Percentiles rank a stretch among this genome's conserved stretches.
These are phyloP conservation scores for Glyptemys insculpta DNA, from an alignment of 2,797 vertebrate species.

Conservation along the genomic window DNA sequence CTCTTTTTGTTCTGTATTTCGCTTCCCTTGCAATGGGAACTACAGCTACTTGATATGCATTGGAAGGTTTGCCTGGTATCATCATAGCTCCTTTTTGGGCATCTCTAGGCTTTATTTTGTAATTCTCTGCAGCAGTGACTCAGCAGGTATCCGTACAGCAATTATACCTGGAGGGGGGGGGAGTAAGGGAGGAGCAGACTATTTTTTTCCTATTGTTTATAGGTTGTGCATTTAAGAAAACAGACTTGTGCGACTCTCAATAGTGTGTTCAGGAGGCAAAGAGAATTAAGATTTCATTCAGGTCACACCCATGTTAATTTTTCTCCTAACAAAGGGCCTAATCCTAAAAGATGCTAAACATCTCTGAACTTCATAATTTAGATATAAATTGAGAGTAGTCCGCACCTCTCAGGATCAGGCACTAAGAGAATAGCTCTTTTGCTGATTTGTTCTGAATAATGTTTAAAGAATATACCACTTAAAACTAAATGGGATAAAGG, in stretches of 20 bases:
- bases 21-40: slow-evolving; percentile 10
- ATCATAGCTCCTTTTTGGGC: neutral
- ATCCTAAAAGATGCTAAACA: neutral
- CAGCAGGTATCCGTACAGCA: neutral
- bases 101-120: neutral
- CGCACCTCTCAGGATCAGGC: neutral
- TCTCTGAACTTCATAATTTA: neutral
- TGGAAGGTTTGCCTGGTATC: neutral
- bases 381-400: neutral
- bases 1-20: neutral
- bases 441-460: slow-evolving; percentile 10
- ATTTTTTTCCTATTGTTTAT: neutral
- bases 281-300: neutral
- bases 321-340: neutral
- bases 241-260: neutral
- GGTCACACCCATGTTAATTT: neutral
- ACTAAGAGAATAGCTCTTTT: neutral
- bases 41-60: slow-evolving; percentile 15
- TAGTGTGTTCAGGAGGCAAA: neutral
- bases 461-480: slow-evolving; percentile 2
- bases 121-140: neutral
- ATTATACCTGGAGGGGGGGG: neutral
- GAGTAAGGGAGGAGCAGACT: neutral
- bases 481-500: neutral
- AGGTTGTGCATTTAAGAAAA: neutral